Percentiles rank a stretch among this genome's conserved stretches.
These are phyloP conservation scores for Notospermus geniculatus DNA, from an alignment of 1,140 invertebrate species.

Conservation along the genomic window DNA sequence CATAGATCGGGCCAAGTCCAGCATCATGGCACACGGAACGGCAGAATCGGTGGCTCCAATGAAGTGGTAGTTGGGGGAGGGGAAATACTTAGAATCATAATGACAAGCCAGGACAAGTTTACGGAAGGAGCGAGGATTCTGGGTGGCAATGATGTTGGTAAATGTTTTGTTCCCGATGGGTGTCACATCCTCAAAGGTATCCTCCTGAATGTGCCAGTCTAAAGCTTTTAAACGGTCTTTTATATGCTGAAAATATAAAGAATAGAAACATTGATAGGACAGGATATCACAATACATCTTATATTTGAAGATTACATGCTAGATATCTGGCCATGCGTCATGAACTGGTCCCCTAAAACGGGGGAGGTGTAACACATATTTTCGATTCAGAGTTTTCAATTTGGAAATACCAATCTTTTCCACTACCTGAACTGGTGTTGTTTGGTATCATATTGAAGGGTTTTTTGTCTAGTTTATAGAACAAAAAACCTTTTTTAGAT, in stretches of 20 bases:
- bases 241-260: constrained; percentile 65
- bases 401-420: too few relatives aligned
- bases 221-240: constrained; percentile 62
- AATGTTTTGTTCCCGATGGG: constrained; percentile 73
- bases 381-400: too few relatives aligned
- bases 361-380: too few relatives aligned
- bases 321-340: too few relatives aligned
- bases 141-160: constrained; percentile 78
- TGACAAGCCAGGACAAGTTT: constrained; percentile 87
- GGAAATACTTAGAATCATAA: constrained; percentile 89
- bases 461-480: too few relatives aligned
- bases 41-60: constrained; percentile 95
- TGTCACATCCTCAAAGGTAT: constrained; percentile 71
- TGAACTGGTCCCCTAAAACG: too few relatives aligned
- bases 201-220: constrained; percentile 74
- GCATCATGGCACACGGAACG: constrained; percentile 93
- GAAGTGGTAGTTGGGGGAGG: constrained; percentile 71
- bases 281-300: too few relatives aligned
- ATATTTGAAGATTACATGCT: too few relatives aligned
- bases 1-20: constrained; percentile 82
- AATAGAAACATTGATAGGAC: neutral
- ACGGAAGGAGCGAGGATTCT: constrained; percentile 77
- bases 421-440: too few relatives aligned
- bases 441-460: too few relatives aligned
- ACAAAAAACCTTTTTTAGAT: too few relatives aligned